Base-by-base conservation (phyloP, 2,113 vertebrate genomes). In the Galemys pyrenaicus region DNA sequence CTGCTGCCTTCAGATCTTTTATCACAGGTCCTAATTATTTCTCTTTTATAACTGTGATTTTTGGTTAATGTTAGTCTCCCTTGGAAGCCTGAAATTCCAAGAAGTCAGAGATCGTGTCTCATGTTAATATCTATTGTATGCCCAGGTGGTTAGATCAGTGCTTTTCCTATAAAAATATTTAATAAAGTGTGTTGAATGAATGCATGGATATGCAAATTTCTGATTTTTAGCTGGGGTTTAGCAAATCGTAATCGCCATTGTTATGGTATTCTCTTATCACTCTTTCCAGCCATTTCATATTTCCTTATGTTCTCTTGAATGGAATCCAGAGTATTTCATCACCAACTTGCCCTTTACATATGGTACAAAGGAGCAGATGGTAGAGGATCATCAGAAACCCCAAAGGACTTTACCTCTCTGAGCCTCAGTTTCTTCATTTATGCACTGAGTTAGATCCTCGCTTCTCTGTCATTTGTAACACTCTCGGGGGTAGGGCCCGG, bases 351-450 rank as follows among this genome's bases (percentile, higher is more conserved):
- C 62, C 49, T 95, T 95, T 85, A 44, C 49, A 22, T 81, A 64
- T 65, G 88, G 37, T 80, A 79, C 89, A 91, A 82, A 96, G 74
- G 70, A 95, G 75, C 87, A 82, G 62, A 85, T 94, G 64, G 62
- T 58, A 35, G 73, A 71, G 51, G 5, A 65, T 9, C 22, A 30
- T 78, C 64, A 95, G 51, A 93, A 94, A 74, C 82, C 87, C 56
- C 77, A 49, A 19, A 81, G 51, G 92, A 62, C 32, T 75, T 83
- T 80, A 71, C 75, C 51, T 87, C 65, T 41, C 22, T 17, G n/a
- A 91, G 75, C 74, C 83, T 95, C 79, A 93, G 83, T 93, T 96
- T 97, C 94, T 95, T 87, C 70, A 7, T 83, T 92, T 94, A 49
- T 9, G 28, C 60, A 62, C 9, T 26, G 73, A 79, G 37, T 87